phyloP scores from a whole-genome alignment of 2,113 vertebrate species.

The Callaeas wilsoni region DNA sequence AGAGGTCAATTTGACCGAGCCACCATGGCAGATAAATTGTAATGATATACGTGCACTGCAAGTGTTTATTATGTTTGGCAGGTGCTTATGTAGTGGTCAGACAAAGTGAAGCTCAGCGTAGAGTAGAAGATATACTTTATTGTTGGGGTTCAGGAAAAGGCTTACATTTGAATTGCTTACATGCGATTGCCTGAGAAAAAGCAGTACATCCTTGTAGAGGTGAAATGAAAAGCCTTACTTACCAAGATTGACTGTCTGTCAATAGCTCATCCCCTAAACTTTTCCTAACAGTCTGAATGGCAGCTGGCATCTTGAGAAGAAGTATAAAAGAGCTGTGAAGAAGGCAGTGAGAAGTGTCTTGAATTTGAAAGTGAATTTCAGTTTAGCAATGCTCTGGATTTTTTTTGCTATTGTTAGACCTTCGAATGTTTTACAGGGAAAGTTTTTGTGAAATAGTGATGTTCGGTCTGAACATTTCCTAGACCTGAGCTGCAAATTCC shows the following conservation, averaged over 20 bases:
- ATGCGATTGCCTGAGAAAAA: conserved; percentile 7
- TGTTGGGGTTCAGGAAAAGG: neutral
- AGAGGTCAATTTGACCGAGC: conserved; percentile 15
- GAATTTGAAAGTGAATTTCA: conserved; percentile 27
- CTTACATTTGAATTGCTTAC: conserved; percentile 21
- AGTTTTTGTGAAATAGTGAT: neutral
- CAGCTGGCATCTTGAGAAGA: conserved; percentile 2
- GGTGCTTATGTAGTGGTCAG: neutral
- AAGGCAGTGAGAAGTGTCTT: neutral
- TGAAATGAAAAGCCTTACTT: conserved; percentile 38
- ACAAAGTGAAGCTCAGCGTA: neutral
- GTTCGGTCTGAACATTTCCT: neutral
- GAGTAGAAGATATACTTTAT: neutral
- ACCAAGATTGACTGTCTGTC: neutral
- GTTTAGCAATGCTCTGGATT: neutral
- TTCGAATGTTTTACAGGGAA: neutral
- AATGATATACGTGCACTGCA: neutral
- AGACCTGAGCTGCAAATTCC: neutral
- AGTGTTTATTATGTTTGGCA: conserved; percentile 1
- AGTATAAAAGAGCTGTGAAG: conserved; percentile 13
- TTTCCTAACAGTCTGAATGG: neutral
- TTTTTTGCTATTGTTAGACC: neutral
- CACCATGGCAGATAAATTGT: neutral
- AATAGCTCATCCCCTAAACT: conserved; percentile 13
- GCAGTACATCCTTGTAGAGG: neutral